Base-by-base conservation (phyloP, 2,113 vertebrate genomes). In the Corynorhinus townsendii region DNA sequence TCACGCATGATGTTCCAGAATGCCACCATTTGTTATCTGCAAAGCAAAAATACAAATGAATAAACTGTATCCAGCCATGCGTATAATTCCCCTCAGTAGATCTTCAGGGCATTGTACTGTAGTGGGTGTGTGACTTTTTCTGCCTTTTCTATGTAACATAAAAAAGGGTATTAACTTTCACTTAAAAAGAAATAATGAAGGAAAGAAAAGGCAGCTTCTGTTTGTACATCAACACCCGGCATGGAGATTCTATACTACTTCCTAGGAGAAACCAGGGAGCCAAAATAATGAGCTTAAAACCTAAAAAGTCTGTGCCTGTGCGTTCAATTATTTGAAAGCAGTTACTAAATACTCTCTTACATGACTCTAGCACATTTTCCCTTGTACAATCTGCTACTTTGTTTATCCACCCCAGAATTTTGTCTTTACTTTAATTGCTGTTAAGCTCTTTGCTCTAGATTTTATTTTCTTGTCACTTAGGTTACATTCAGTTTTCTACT, bases 211-310 rank as follows among this genome's bases (percentile, higher is more conserved):
- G 49, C 94, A 97, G 96, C 80, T 95, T 94, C 80, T 96, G 96
- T 97, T 97, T 97, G 83, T 96, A 97, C 94, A 97, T 97, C 97
- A 96, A 98, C 90, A 97, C 91, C 38, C 96, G 92, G 75, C 30
- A 0, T 38, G 24, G 20, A 81, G 17, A 59, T 96, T 96, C 88
- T 96, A 71, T 64, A 68, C 94, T 30, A 93, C 66, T 17, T 69
- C 95, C 98, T 96, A 96, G 95, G 95, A 98, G 97, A 98, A 98
- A 83, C 10, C 87, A 94, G 90, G 86, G 93, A 95, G 40, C 91
- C 69, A 96, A 96, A 86, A 96, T 72, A 95, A 97, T 38, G 16
- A 47, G 89, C 96, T 96, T 97, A 96, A 90, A 96, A 95, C 77
- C 49, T 89, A 33, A 30, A 47, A 47, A 45, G 14, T 82, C 68